Evolutionary conservation across 2,888 invertebrate species (phyloP), one percentile per base, ranked within the genome.

Genomic region (Colletes collaris): DNA sequence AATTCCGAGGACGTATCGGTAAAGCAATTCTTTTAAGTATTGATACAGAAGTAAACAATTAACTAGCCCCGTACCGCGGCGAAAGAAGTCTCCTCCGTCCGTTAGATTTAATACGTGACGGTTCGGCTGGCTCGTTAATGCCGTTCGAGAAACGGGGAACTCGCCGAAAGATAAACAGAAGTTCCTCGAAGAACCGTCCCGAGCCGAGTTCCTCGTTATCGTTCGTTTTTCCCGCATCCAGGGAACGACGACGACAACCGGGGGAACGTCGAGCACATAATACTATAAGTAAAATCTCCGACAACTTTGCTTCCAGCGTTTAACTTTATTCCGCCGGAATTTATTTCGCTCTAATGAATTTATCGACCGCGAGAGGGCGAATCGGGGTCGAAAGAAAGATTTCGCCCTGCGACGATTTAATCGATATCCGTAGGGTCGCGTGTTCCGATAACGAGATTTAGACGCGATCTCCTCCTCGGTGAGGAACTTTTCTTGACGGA

Each of bases 291-390:
- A 60, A 27, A 27, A 60, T 60, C 60, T 63, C 46, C 46, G 0
- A 46, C 11, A 60, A 60, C 60, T 60, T 60, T 13, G 16, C 60
- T 46, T 19, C 5, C 44, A 46, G 19, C 60, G 58, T 46, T 67
- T 58, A 56, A 19, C 58, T 67, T 67, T 49, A 67, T 67, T 58
- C 49, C 67, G 37, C n/a, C n/a, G 49, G 58, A 67, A 67, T 67
- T 67, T 49, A 46, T 58, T 56, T 58, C 49, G 58, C 16, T 35
- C 56, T 67, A 67, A 58, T 58, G 56, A 67, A 67, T 58, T 67
- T 67, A 67, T 67, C 67, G 58, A 37, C n/a, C 37, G 40, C 59
- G 40, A 40, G 59, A 16, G 27, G 59, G 44, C 44, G 44, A 46
- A 46, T 46, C 44, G 44, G 10, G 44, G 44, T 8, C 2, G 44